Base-by-base conservation (phyloP, 2,888 invertebrate species). In the Epinotia bilunana region DNA sequence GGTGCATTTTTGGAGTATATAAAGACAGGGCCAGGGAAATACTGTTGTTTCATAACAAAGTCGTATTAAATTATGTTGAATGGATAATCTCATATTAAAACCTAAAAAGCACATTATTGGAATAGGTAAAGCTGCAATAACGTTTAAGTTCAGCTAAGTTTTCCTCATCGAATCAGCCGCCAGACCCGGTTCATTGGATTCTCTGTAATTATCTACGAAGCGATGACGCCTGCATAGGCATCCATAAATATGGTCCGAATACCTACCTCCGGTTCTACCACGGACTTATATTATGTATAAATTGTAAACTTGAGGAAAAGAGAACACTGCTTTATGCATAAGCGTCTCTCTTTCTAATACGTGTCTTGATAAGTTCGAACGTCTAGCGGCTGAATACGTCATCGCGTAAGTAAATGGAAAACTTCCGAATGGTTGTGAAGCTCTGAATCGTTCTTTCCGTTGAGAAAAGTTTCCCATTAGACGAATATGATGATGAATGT, bases 381-480 rank as follows among this genome's bases (percentile, higher is more conserved):
- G 28, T 9, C 2, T 67, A 33, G 18, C 33, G 39, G 49, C 28
- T 13, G 61, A 9, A 71, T 71, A 65, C 65, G 72, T 75, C 75
- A 75, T 72, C 39, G 18, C 2, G 18, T 33, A 61, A 43, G 62
- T 18, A 71, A 16, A 74, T 76, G 76, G 76, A 76, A 76, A 65
- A 70, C 33, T 76, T 74, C 61, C 28, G 39, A 71, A 46, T 46
- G 46, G 49, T 12, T 62, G 43, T 16, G 68, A 76, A 72, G 72
- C 70, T 74, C 60, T 60, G 69, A 76, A 73, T 49, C 46, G 70
- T 69, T 46, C 12, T 69, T 76, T 73, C 76, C 62, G 60, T 16
- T 23, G 18, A 57, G 62, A 62, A 76, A 76, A 70, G 62, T 76
- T 76, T 76, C 76, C 76, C 70, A 71, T 70, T 71, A 57, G 76